Base-by-base conservation (phyloP, 1,140 invertebrate species). In the Brachionus manjavacas region DNA sequence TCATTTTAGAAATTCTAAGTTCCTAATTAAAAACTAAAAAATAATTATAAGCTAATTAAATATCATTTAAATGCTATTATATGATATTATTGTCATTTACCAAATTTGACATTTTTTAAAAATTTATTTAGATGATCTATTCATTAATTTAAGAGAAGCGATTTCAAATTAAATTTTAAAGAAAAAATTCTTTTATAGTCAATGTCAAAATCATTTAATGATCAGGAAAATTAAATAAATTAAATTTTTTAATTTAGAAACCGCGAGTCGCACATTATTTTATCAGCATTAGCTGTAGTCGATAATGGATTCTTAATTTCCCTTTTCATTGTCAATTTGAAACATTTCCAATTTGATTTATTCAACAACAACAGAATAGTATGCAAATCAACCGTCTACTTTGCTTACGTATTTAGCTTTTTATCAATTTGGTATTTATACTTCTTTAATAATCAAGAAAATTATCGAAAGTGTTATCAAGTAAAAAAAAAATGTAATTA, bases 301-400 rank as follows among this genome's bases (percentile, higher is more conserved):
- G 72, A 76, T n/a, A 76, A 76, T 76, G 72, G 72, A 20, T 76
- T 76, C 46, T 25, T 76, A 76, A 76, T 76, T 9, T 76, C 72
- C 0, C 14, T 76, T 9, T 76, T 76, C 11, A 76, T 76, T 49
- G 72, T 76, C 41, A 76, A 76, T 25, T 49, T 76, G n/a, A 76
- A 76, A 16, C 41, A 49, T 49, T 76, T 76, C 20, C 16, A 76
- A 9, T 25, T n/a, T 28, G 72, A 76, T 76, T 25, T 76, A 25
- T 76, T 76, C 16, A 76, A 76, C 41, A 46, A 76, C 12, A 76
- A 76, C 20, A 25, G 11, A n/a, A 12, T 76, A 4, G 41, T 49
- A 12, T 76, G 72, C n/a, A 76, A 76, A 76, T 35, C 20, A 16
- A 76, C 72, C 31, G 72, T 76, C 11, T 76, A 76, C 28, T 76